A percentile compares a stretch with the other conserved stretches of the same genome.
These are phyloP conservation scores for Penaeus japonicus DNA, from an alignment of 1,140 invertebrate genomes.

Conservation along the genomic window DNA sequence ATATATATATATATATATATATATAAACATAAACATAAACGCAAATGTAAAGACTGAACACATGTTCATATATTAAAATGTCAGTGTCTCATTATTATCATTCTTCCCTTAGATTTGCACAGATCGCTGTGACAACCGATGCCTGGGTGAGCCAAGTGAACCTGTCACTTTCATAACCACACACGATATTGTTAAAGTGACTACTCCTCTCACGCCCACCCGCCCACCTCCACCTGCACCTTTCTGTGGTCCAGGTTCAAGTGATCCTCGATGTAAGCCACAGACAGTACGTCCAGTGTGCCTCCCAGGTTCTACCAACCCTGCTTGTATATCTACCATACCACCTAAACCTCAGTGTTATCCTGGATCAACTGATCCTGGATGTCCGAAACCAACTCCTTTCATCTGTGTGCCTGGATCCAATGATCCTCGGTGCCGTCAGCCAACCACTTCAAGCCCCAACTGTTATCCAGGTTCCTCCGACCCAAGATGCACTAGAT, in stretches of 20 bases:
- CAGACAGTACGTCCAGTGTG: background rate
- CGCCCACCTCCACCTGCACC: conserved; percentile 27
- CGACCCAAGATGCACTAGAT: conserved; percentile 56
- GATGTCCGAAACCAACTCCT: conserved; percentile 22
- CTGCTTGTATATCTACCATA: background rate
- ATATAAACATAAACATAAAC: no score
- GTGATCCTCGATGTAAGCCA: conserved; percentile 21
- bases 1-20: no score
- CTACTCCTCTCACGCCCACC: conserved; percentile 13
- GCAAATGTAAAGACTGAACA: no score
- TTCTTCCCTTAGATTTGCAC: conserved; percentile 56
- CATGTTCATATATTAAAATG: no score
- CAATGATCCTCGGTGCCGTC: conserved; percentile 70
- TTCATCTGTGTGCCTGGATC: conserved; percentile 28
- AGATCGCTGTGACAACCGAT: conserved; percentile 58
- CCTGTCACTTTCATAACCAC: conserved; percentile 22
- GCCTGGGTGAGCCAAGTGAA: conserved; percentile 32
- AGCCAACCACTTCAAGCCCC: conserved; percentile 64
- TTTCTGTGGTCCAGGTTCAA: conserved; percentile 29
- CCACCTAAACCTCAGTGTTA: background rate
- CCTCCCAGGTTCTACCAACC: background rate
- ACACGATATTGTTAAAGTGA: conserved; percentile 16
- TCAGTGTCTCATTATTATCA: background rate
- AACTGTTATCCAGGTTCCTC: conserved; percentile 61
- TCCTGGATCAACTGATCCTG: conserved; percentile 29